These are phyloP conservation scores for Caenorhabditis sp. DNA, from an alignment of 2,888 invertebrate genomes.

Conservation along the genomic window DNA sequence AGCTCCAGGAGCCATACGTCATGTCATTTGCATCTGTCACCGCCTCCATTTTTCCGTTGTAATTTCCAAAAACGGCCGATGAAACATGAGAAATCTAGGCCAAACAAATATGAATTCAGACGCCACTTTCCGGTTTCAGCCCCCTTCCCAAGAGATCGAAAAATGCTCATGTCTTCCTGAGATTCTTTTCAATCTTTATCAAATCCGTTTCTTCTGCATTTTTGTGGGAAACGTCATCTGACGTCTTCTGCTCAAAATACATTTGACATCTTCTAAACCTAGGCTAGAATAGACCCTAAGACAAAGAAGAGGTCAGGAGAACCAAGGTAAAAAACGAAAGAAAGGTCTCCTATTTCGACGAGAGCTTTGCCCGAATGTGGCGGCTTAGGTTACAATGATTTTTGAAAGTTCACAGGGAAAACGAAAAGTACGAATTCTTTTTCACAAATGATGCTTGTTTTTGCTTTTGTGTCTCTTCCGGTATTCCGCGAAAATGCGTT, in stretches of 20 bases:
- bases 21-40: slow-evolving; percentile 16
- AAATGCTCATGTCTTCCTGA: not conserved
- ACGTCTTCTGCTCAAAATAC: not conserved
- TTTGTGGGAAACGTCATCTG: not conserved
- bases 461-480: not conserved
- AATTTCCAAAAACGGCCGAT: slow-evolving; percentile 47
- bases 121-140: slow-evolving; percentile 40
- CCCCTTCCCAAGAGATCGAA: not conserved
- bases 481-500: not conserved
- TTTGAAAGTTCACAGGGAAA: slow-evolving; percentile 8
- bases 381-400: slow-evolving; percentile 22
- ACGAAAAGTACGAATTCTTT: no score
- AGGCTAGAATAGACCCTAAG: not conserved
- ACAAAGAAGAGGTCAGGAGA: slow-evolving; percentile 6
- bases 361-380: not conserved
- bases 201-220: not conserved
- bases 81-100: slow-evolving; percentile 51
- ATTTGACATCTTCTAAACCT: not conserved
- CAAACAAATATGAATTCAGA: slow-evolving; percentile 54
- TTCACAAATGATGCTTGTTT: no score
- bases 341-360: slow-evolving; percentile 18
- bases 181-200: not conserved
- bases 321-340: slow-evolving; percentile 19
- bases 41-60: slow-evolving; percentile 5
- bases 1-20: no score